phyloP scores from a whole-genome alignment of 2,797 vertebrate species.

The Enteromius viviparus region DNA sequence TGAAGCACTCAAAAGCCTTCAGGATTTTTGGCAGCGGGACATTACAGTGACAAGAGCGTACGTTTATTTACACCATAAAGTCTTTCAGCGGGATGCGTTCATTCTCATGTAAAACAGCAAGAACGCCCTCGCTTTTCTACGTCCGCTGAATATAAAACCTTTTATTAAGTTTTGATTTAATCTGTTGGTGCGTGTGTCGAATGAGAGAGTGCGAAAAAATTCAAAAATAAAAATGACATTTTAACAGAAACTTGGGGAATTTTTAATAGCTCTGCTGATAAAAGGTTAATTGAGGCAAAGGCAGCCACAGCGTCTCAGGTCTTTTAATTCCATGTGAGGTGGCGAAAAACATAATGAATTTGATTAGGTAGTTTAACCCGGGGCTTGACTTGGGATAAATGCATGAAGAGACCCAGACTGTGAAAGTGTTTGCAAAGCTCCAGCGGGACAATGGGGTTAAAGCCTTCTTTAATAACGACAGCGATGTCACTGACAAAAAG shows the following conservation, averaged over 20 bases:
- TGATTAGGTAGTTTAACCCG: constrained; percentile 60
- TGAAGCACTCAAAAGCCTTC: constrained; percentile 8
- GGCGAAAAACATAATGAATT: constrained; percentile 48
- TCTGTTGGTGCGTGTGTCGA: neutral
- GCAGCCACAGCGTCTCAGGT: constrained; percentile 40
- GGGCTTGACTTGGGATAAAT: constrained; percentile 44
- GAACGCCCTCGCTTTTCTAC: constrained; percentile 9
- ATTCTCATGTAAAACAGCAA: constrained; percentile 43
- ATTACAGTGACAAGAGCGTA: neutral
- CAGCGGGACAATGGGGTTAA: neutral
- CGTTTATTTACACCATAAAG: constrained; percentile 17
- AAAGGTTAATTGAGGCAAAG: constrained; percentile 67
- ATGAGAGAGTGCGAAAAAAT: neutral
- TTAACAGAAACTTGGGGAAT: constrained; percentile 44
- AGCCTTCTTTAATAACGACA: constrained; percentile 1
- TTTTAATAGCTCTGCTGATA: constrained; percentile 63
- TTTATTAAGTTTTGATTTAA: constrained; percentile 32
- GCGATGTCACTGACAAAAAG: neutral
- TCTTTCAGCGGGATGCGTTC: constrained; percentile 1
- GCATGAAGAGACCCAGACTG: constrained; percentile 5
- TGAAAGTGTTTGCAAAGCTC: neutral
- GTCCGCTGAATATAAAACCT: constrained; percentile 28
- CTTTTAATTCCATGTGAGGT: constrained; percentile 55
- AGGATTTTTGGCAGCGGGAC: constrained; percentile 23
- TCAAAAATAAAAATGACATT: neutral